phyloP scores from a whole-genome alignment of 2,888 invertebrate genomes.

The Octodonta nipae region DNA sequence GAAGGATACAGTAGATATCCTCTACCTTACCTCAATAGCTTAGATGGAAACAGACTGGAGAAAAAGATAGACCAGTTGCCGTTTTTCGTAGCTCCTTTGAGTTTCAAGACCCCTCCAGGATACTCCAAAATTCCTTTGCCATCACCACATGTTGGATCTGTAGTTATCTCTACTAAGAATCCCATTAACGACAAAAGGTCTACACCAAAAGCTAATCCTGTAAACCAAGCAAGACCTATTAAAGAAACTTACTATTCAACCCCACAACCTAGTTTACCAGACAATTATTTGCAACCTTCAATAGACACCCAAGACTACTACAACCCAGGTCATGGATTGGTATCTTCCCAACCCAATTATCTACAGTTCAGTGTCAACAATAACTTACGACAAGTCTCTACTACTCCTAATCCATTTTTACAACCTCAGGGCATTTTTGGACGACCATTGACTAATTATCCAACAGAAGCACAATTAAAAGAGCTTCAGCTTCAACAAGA shows the following conservation, averaged over 20 bases:
- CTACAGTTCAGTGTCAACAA: too few relatives aligned
- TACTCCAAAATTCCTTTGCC: slow-evolving; percentile 77
- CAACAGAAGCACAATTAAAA: too few relatives aligned
- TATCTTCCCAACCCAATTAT: slow-evolving; percentile 10
- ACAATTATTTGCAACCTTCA: too few relatives aligned
- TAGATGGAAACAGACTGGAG: slow-evolving; percentile 53
- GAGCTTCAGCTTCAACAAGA: too few relatives aligned
- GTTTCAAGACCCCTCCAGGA: slow-evolving; percentile 70
- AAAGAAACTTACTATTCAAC: too few relatives aligned
- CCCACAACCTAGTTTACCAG: slow-evolving; percentile 5
- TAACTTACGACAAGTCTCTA: too few relatives aligned
- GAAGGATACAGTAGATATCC: slow-evolving; percentile 67
- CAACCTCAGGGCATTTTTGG: too few relatives aligned
- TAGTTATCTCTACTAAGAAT: slow-evolving; percentile 44
- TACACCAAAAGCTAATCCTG: too few relatives aligned
- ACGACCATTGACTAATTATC: too few relatives aligned
- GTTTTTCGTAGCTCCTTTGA: slow-evolving; percentile 75
- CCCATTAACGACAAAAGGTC: slow-evolving; percentile 14
- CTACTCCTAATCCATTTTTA: too few relatives aligned
- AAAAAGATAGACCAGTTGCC: slow-evolving; percentile 61
- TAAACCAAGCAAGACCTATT: too few relatives aligned
- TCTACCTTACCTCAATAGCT: slow-evolving; percentile 64
- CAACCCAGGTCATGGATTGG: slow-evolving; percentile 2
- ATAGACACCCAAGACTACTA: slow-evolving; percentile 9
- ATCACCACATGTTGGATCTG: slow-evolving; percentile 75